These are phyloP conservation scores for Natator depressus DNA, from an alignment of 2,113 vertebrate species.

Conservation along the genomic window DNA sequence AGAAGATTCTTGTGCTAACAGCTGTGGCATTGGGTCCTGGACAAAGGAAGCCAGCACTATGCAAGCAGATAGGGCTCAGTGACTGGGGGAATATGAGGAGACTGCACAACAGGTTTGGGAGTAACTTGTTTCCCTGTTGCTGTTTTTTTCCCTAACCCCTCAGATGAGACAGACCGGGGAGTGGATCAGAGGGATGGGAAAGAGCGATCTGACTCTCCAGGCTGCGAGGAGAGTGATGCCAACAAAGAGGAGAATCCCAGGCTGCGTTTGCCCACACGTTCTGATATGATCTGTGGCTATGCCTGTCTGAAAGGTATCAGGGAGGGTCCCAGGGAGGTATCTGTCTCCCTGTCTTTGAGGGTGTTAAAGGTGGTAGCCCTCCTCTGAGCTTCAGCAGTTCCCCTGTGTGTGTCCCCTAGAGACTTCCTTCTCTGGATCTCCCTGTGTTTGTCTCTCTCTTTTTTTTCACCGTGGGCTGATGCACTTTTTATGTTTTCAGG, in stretches of 20 bases:
- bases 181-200: conserved; percentile 94
- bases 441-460: neutral
- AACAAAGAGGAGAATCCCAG: conserved; percentile 82
- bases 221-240: conserved; percentile 89
- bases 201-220: conserved; percentile 73
- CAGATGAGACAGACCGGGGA: conserved; percentile 86
- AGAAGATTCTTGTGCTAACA: neutral
- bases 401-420: too few species aligned
- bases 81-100: neutral
- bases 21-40: neutral
- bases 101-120: neutral
- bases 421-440: neutral
- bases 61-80: neutral
- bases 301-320: conserved; percentile 94
- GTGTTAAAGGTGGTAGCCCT: neutral
- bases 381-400: neutral
- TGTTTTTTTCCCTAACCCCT: neutral
- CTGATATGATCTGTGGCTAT: conserved; percentile 97
- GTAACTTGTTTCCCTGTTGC: neutral
- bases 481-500: conserved; percentile 71
- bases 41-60: neutral
- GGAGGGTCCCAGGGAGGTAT: conserved; percentile 38
- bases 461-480: neutral
- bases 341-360: neutral
- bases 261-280: conserved; percentile 90